A percentile compares a stretch with the other conserved stretches of the same genome.
Conservation (phyloP, 2,797 vertebrate species). For the Perodicticus potto region DNA sequence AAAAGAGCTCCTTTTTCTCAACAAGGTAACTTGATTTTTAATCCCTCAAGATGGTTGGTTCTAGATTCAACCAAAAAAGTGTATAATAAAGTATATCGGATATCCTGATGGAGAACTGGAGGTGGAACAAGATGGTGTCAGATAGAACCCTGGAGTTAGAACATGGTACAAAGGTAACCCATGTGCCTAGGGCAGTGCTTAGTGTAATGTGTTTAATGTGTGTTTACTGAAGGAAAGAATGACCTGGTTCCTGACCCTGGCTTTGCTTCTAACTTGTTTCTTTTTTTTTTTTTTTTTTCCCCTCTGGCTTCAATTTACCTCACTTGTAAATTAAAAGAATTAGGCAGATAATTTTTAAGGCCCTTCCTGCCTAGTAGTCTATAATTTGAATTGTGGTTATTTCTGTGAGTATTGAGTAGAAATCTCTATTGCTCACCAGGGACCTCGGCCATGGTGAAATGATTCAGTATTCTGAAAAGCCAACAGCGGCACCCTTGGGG, state of each 20-base stretch:
- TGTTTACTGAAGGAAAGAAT: slow-evolving; percentile 2
- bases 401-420: background rate
- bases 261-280: slow-evolving; percentile 20
- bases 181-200: background rate
- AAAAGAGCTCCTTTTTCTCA: slow-evolving; percentile 2
- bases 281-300: slow-evolving; percentile 29
- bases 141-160: background rate
- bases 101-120: background rate
- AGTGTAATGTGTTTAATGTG: background rate
- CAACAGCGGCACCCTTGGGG: background rate
- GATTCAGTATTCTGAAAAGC: slow-evolving; percentile 16
- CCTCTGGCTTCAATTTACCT: background rate
- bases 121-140: background rate
- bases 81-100: background rate
- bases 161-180: background rate
- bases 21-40: background rate
- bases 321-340: background rate
- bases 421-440: background rate
- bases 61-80: background rate
- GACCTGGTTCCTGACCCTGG: background rate
- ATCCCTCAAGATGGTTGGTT: background rate
- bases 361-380: background rate
- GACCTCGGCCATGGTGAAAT: background rate
- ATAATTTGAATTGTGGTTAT: background rate
- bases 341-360: background rate